phyloP scores from a whole-genome alignment of 2,888 invertebrate genomes.

The Acrobasis suavella region DNA sequence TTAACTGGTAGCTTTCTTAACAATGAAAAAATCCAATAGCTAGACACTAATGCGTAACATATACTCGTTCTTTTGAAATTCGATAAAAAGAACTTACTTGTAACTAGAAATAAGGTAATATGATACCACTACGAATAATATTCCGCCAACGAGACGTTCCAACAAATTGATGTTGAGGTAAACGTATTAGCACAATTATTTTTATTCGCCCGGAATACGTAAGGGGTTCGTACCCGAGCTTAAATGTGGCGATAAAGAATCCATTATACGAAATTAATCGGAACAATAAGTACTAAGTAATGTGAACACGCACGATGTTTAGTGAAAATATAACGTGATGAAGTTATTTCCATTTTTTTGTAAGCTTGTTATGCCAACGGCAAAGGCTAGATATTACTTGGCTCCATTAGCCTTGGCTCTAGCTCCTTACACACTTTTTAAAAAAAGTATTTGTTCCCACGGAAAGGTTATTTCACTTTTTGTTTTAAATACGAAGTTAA shows the following conservation, averaged over 20 bases:
- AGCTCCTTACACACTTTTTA: too few species aligned
- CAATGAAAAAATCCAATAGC: too few species aligned
- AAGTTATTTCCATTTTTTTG: background rate
- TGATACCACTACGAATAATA: background rate
- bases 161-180: constrained; percentile 13
- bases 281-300: constrained; percentile 6
- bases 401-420: too few species aligned
- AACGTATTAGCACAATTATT: background rate
- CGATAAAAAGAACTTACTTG: too few species aligned
- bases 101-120: background rate
- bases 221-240: background rate
- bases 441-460: too few species aligned
- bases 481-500: too few species aligned
- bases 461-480: too few species aligned
- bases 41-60: too few species aligned
- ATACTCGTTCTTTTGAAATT: too few species aligned
- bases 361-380: background rate
- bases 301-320: background rate
- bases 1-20: too few species aligned
- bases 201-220: background rate
- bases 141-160: background rate
- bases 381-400: background rate
- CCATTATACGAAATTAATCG: constrained; percentile 8
- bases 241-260: constrained; percentile 9
- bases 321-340: background rate